phyloP scores from a whole-genome alignment of 2,113 vertebrate genomes.

The Pionites leucogaster region DNA sequence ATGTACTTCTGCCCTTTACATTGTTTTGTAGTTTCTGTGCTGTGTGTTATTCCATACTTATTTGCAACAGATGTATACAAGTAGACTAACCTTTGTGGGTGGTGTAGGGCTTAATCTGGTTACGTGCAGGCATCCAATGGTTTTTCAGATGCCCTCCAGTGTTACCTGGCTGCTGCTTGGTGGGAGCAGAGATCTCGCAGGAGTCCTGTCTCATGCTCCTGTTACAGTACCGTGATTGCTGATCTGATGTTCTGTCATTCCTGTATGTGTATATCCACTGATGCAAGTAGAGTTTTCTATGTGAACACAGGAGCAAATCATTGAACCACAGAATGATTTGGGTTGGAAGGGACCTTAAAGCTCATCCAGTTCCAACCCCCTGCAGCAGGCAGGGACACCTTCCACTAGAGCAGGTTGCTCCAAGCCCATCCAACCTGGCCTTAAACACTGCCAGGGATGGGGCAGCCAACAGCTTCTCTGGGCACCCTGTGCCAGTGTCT shows the following conservation, averaged over 20 bases:
- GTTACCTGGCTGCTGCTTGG: accelerated
- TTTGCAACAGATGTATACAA: background rate
- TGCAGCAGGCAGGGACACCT: background rate
- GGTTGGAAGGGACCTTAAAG: background rate
- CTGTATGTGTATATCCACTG: background rate
- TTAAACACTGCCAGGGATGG: background rate
- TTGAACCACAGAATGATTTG: background rate
- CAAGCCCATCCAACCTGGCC: background rate
- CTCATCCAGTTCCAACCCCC: background rate
- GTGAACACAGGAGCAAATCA: background rate
- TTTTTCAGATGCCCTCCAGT: background rate
- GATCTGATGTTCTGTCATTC: background rate
- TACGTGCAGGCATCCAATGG: background rate
- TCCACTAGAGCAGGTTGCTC: background rate
- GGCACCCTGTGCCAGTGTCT: background rate
- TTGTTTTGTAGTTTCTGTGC: background rate
- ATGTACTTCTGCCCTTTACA: background rate
- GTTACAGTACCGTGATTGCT: accelerated
- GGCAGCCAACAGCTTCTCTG: background rate
- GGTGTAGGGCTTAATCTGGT: background rate
- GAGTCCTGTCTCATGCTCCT: background rate
- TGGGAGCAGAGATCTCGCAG: background rate
- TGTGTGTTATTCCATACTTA: background rate
- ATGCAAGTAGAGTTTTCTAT: background rate
- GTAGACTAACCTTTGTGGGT: background rate